Conservation (phyloP, 2,797 vertebrate genomes). For the Sternarchorhynchus goeldii region DNA sequence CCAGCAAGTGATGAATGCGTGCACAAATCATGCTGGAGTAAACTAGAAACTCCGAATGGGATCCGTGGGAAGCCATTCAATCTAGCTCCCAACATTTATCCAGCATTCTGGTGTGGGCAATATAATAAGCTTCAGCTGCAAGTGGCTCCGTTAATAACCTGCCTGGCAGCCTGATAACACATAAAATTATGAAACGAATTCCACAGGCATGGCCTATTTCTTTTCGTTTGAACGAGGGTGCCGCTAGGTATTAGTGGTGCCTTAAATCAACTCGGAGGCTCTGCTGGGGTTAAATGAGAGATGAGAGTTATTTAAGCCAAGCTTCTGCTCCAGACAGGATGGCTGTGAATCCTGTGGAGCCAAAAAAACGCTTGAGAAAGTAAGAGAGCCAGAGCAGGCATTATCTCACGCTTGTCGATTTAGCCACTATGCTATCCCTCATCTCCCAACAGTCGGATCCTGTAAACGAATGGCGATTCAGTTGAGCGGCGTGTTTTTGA, state of each 20-base stretch:
- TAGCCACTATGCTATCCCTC: conserved; percentile 37
- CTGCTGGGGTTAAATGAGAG: conserved; percentile 1
- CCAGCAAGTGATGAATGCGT: neutral
- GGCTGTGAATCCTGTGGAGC: neutral
- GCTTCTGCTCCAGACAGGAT: conserved; percentile 17
- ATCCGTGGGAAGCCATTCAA: neutral
- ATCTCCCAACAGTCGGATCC: neutral
- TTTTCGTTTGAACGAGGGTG: conserved; percentile 20
- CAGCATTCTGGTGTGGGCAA: neutral
- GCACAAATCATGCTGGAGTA: neutral
- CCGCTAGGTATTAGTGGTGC: neutral
- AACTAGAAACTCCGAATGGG: neutral
- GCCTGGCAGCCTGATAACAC: conserved; percentile 26
- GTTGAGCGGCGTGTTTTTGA: neutral
- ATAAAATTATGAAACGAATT: conserved; percentile 30
- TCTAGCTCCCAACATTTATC: neutral
- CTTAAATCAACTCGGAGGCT: conserved; percentile 21
- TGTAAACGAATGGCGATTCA: neutral
- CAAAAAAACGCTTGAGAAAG: conserved; percentile 34
- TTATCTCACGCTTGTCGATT: conserved; percentile 32
- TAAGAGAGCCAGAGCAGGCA: conserved; percentile 29
- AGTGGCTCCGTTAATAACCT: conserved; percentile 26
- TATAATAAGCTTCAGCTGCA: neutral
- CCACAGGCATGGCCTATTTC: conserved; percentile 21
- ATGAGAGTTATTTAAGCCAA: neutral